A percentile compares a stretch with the other conserved stretches of the same genome.
Evolutionary conservation across 2,113 vertebrate species (phyloP).

Genomic region (Poeciliopsis retropinna): DNA sequence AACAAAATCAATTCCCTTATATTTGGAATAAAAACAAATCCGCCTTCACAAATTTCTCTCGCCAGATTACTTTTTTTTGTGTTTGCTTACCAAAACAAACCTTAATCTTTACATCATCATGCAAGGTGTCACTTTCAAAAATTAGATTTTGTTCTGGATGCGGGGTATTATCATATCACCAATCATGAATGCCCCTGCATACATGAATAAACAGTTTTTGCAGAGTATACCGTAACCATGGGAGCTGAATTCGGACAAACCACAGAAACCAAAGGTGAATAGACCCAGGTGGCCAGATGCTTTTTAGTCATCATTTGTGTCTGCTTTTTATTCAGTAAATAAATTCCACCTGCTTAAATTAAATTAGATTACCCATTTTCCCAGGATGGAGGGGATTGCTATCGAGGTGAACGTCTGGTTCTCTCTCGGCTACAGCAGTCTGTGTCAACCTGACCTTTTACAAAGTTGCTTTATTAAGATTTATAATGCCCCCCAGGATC

Average conservation of each 20-base stretch:
- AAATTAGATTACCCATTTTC: constrained; percentile 17
- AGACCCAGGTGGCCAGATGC: constrained; percentile 45
- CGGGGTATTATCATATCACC: constrained; percentile 24
- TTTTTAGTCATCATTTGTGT: constrained; percentile 20
- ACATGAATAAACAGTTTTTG: constrained; percentile 55
- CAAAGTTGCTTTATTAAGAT: constrained; percentile 56
- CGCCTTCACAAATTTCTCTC: background rate
- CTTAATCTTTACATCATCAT: constrained; percentile 18
- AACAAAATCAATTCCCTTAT: too few relatives aligned
- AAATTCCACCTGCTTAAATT: constrained; percentile 28
- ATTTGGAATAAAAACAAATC: too few relatives aligned
- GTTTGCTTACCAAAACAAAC: constrained; percentile 27
- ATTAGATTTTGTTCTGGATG: constrained; percentile 27
- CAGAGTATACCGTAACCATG: constrained; percentile 45
- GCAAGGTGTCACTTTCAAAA: constrained; percentile 12
- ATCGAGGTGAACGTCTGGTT: constrained; percentile 37
- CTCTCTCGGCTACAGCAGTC: constrained; percentile 38
- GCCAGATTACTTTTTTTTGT: constrained; percentile 18
- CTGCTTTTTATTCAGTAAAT: constrained; percentile 9
- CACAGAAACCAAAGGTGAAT: constrained; percentile 37
- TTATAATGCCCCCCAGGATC: constrained; percentile 57
- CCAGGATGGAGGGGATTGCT: constrained; percentile 15
- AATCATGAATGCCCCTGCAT: constrained; percentile 36
- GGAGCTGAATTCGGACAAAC: constrained; percentile 53
- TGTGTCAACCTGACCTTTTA: constrained; percentile 54